Evolutionary conservation across 1,140 invertebrate genomes (phyloP).

Genomic region (Andrena cerasifolii): DNA sequence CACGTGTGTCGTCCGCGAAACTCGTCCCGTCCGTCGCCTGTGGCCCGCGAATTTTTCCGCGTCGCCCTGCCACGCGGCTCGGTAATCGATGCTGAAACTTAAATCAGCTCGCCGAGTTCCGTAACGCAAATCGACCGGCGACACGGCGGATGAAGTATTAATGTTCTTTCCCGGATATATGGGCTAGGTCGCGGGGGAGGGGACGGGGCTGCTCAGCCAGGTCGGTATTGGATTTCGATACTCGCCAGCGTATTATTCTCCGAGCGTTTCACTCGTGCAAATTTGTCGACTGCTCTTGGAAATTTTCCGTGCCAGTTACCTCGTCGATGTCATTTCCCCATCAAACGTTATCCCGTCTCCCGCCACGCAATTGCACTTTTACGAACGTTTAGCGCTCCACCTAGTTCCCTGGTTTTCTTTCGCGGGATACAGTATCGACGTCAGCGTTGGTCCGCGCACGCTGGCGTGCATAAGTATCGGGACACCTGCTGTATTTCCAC

Average conservation of each 20-base stretch:
- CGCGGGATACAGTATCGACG: too few species aligned
- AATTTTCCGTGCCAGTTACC: constrained; percentile 8
- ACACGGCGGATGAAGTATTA: constrained; percentile 49
- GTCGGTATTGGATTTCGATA: constrained; percentile 47
- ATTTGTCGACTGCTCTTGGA: constrained; percentile 31
- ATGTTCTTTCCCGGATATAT: constrained; percentile 46
- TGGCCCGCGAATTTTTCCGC: too few species aligned
- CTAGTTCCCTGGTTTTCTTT: too few species aligned
- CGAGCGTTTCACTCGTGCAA: background rate
- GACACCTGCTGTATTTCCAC: too few species aligned
- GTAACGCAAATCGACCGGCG: constrained; percentile 37
- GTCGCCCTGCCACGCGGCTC: too few species aligned
- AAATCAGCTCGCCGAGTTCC: constrained; percentile 37
- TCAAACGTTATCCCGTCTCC: background rate
- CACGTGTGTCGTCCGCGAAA: too few species aligned
- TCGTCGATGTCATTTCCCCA: constrained; percentile 8
- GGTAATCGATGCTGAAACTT: constrained; percentile 50
- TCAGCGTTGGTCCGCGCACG: too few species aligned
- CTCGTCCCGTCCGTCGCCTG: too few species aligned
- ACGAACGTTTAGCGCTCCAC: too few species aligned
- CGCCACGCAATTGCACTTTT: too few species aligned
- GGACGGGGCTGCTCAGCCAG: background rate
- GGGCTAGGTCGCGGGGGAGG: constrained; percentile 9
- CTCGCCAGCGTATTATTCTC: constrained; percentile 26
- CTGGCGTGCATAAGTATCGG: too few species aligned